Evolutionary conservation across 2,797 vertebrate genomes (phyloP).

Genomic region (Gambusia yucatana): DNA sequence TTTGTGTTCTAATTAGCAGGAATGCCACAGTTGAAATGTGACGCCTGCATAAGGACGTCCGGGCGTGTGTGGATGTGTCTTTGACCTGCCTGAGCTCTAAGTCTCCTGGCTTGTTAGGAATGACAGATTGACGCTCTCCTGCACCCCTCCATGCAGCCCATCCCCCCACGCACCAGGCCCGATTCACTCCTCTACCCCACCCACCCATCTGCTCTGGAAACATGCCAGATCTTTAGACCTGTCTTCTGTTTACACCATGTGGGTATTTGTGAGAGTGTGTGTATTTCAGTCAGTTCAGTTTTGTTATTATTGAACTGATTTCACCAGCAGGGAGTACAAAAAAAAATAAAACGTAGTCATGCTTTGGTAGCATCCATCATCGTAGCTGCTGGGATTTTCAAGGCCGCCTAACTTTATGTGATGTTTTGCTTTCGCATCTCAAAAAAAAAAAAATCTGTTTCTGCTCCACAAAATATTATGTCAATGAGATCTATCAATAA

Average conservation of each 20-base stretch:
- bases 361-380: slow-evolving; percentile 31
- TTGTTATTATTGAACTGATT: slow-evolving; percentile 39
- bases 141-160: slow-evolving; percentile 52
- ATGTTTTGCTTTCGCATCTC: slow-evolving; percentile 33
- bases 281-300: slow-evolving; percentile 29
- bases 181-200: slow-evolving; percentile 52
- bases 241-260: slow-evolving; percentile 52
- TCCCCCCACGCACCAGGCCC: slow-evolving; percentile 30
- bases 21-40: slow-evolving; percentile 77
- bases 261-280: slow-evolving; percentile 35
- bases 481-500: slow-evolving; percentile 9
- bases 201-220: slow-evolving; percentile 79
- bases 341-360: slow-evolving; percentile 32
- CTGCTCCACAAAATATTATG: slow-evolving; percentile 6
- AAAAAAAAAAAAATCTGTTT: slow-evolving; percentile 16
- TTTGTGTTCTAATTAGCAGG: slow-evolving; percentile 80
- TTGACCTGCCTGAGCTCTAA: slow-evolving; percentile 77
- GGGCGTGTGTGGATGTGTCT: slow-evolving; percentile 43
- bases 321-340: slow-evolving; percentile 27
- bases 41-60: slow-evolving; percentile 50
- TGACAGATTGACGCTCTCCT: slow-evolving; percentile 79
- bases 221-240: slow-evolving; percentile 66
- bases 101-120: slow-evolving; percentile 85
- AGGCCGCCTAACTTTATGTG: slow-evolving; percentile 31
- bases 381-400: slow-evolving; percentile 29